Base-by-base conservation (phyloP, 1,140 invertebrate genomes). In the Drosophila ficusphila region DNA sequence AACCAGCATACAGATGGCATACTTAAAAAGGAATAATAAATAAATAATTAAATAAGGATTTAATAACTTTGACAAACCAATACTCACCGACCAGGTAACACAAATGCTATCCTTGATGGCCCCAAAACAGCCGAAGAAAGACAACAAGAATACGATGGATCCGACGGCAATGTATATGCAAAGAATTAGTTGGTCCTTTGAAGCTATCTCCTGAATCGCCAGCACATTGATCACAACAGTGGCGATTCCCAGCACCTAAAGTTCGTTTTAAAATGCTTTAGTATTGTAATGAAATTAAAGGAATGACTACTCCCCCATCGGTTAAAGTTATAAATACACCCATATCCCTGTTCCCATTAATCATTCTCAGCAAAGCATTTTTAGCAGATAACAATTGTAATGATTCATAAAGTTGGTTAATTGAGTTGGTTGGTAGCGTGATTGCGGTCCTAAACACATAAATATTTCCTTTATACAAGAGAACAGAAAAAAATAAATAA, bases 91-190 rank as follows among this genome's bases (percentile, higher is more conserved):
- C 83, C 96, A 93, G 12, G 95, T 93, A 94, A 97, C 96, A 90
- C 95, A 97, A 60, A 95, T 93, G 83, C 94, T 96, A 86, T 97
- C 95, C 67, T 94, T 93, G 44, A 96, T 94, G 1, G 96, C 96
- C 12, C 96, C 96, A 75, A 96, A 96, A 90, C 96, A 97, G 73
- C 96, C 96, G 77, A 96, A 95, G 92, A 96, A 96, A 1, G 95
- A 83, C 4, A 78, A 52, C 3, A 88, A 19, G 25, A 90, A 85
- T 7, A 76, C 68, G 14, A 89, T 33, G 5, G 67, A 65, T 0
- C 79, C 79, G 3, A 89, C 44, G 0, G 79, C 68, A 11, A 90
- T 85, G 16, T 94, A 68, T 94, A 94, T 21, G 36, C 76, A 67
- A 3, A 71, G 21, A 12, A 85, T 12, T 18, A 54, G 29, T 7